phyloP scores from a whole-genome alignment of 2,797 vertebrate genomes.

The Chaenodraco wilsoni region DNA sequence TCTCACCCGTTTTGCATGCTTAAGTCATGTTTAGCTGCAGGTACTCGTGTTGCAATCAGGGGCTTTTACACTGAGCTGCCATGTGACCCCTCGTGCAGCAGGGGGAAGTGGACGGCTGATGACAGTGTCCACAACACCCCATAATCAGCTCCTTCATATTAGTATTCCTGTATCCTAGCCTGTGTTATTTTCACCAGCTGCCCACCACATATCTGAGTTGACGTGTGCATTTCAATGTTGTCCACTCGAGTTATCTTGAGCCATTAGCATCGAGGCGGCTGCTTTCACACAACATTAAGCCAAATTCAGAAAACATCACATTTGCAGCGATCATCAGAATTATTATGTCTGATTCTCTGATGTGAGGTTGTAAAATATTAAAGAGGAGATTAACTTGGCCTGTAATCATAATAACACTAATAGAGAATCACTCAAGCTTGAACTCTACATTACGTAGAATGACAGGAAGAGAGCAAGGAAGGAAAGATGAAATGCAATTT shows the following conservation, averaged over 20 bases:
- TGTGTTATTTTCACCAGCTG: constrained; percentile 65
- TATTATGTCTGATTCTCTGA: constrained; percentile 33
- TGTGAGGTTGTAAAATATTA: constrained; percentile 20
- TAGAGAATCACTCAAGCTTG: not conserved
- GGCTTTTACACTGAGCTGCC: constrained; percentile 14
- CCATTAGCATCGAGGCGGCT: constrained; percentile 49
- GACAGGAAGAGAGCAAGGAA: not conserved
- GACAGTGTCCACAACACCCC: constrained; percentile 16
- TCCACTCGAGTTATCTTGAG: constrained; percentile 67
- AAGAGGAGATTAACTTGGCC: constrained; percentile 12
- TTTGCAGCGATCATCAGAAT: constrained; percentile 34
- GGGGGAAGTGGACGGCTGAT: constrained; percentile 45
- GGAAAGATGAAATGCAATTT: constrained; percentile 5
- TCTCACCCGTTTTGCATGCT: not conserved
- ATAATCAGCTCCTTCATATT: constrained; percentile 53
- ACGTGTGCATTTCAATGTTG: constrained; percentile 63
- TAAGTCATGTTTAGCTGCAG: constrained; percentile 2
- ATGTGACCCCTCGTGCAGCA: constrained; percentile 56
- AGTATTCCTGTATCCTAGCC: constrained; percentile 54
- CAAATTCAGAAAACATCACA: constrained; percentile 46
- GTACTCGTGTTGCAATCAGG: not conserved
- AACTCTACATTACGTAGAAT: not conserved
- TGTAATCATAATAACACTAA: not conserved
- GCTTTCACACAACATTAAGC: constrained; percentile 68
- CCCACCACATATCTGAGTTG: constrained; percentile 57